phyloP scores from a whole-genome alignment of 92 coral and sea anemone species.

The Parazoanthus darwini region DNA sequence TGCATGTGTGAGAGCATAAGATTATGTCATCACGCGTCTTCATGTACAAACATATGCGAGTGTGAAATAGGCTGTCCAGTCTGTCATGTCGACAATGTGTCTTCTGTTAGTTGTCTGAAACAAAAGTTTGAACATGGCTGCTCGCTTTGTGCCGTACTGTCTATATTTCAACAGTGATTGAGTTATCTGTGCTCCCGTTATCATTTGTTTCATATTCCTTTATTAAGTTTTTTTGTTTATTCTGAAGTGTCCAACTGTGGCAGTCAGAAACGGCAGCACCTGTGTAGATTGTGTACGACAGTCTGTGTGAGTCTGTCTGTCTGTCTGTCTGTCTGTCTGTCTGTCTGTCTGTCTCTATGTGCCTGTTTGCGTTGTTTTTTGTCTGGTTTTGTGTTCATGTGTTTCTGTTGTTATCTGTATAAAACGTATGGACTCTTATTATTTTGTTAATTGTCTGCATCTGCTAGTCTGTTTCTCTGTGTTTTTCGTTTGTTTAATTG shows the following conservation, averaged over 20 bases:
- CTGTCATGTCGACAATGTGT: no score
- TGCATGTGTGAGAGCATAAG: not conserved
- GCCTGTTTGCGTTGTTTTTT: not conserved
- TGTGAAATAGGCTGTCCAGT: no score
- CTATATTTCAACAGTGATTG: not conserved
- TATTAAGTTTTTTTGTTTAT: no score
- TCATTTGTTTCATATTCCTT: no score
- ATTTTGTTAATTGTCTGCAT: not conserved
- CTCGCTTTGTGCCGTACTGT: no score
- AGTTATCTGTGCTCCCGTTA: no score
- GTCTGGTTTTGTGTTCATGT: not conserved
- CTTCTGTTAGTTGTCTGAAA: not conserved
- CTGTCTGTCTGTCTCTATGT: not conserved
- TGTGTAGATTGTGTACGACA: no score
- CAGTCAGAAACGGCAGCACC: no score
- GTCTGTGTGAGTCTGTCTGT: not conserved
- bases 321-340: not conserved
- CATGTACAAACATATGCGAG: not conserved
- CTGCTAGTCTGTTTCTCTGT: no score
- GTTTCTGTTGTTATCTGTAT: not conserved
- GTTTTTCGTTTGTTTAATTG: no score
- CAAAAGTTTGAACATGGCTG: not conserved
- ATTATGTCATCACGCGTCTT: not conserved
- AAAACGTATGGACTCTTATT: not conserved
- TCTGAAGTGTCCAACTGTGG: no score